Evolutionary conservation across 1,140 invertebrate species (phyloP).

Genomic region (Drosophila repletoides): DNA sequence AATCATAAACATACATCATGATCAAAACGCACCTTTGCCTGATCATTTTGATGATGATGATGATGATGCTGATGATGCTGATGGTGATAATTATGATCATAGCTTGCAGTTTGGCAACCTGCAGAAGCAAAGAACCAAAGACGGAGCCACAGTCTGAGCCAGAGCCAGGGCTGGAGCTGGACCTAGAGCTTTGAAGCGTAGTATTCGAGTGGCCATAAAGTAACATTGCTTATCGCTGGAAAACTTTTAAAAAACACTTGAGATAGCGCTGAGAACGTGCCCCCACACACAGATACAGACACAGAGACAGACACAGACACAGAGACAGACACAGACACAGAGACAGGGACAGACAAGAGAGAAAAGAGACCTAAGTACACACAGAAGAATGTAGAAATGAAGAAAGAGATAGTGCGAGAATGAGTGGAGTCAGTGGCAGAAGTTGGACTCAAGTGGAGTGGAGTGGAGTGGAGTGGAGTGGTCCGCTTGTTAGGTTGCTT

Average conservation of each 20-base stretch:
- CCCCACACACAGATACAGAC: slow-evolving; percentile 24
- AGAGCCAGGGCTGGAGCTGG: no score
- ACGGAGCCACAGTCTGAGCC: no score
- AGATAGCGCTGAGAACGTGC: slow-evolving; percentile 63
- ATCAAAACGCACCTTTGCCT: slow-evolving; percentile 60
- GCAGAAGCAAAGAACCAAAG: neutral
- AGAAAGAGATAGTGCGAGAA: slow-evolving; percentile 20
- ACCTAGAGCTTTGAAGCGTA: slow-evolving; percentile 39
- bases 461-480: slow-evolving; percentile 17
- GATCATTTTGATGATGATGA: slow-evolving; percentile 27
- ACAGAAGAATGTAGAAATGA: slow-evolving; percentile 8
- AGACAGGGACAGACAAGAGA: slow-evolving; percentile 3
- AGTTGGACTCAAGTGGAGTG: slow-evolving; percentile 13
- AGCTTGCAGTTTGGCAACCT: slow-evolving; percentile 3
- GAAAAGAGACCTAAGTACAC: slow-evolving; percentile 6
- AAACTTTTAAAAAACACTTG: slow-evolving; percentile 79
- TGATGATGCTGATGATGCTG: slow-evolving; percentile 26
- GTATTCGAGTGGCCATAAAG: slow-evolving; percentile 71
- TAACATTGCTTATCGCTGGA: slow-evolving; percentile 76
- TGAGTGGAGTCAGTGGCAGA: slow-evolving; percentile 17
- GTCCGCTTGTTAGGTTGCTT: slow-evolving; percentile 66
- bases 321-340: slow-evolving; percentile 34
- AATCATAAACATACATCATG: slow-evolving; percentile 70
- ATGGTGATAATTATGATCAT: slow-evolving; percentile 19
- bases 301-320: slow-evolving; percentile 29